Evolutionary conservation across 2,888 invertebrate species (phyloP).

Genomic region (Chelonus formosanus): DNA sequence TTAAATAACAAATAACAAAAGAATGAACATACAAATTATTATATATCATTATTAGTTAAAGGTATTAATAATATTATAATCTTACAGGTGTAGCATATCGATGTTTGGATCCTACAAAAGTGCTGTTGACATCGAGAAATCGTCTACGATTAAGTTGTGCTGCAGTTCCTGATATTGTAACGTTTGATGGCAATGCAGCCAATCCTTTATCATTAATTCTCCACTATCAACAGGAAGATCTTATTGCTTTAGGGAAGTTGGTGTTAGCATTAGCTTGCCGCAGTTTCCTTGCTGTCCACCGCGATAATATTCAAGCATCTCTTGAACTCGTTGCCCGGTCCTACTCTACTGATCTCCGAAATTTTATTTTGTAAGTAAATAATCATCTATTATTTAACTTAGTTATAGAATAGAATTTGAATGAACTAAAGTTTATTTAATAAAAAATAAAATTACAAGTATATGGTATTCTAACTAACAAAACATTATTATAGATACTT

Average conservation of each 20-base stretch:
- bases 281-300: slow-evolving; percentile 84
- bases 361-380: slow-evolving; percentile 83
- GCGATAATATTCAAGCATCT: slow-evolving; percentile 87
- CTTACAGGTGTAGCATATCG: slow-evolving; percentile 75
- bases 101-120: slow-evolving; percentile 91
- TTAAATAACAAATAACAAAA: slow-evolving; percentile 1
- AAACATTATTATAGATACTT: slow-evolving; percentile 82
- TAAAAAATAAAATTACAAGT: no score
- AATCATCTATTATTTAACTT: slow-evolving; percentile 24
- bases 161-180: slow-evolving; percentile 83
- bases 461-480: no score
- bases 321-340: slow-evolving; percentile 88
- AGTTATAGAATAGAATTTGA: no score
- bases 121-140: slow-evolving; percentile 78
- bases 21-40: no score
- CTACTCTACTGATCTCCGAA: slow-evolving; percentile 93
- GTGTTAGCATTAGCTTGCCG: slow-evolving; percentile 94
- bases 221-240: slow-evolving; percentile 90
- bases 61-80: background rate
- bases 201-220: slow-evolving; percentile 75
- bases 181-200: slow-evolving; percentile 75
- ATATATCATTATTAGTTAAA: no score
- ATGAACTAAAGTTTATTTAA: no score
- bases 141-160: slow-evolving; percentile 84
- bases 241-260: slow-evolving; percentile 89